Base-by-base conservation (phyloP, 2,113 vertebrate genomes). In the Columbina picui region DNA sequence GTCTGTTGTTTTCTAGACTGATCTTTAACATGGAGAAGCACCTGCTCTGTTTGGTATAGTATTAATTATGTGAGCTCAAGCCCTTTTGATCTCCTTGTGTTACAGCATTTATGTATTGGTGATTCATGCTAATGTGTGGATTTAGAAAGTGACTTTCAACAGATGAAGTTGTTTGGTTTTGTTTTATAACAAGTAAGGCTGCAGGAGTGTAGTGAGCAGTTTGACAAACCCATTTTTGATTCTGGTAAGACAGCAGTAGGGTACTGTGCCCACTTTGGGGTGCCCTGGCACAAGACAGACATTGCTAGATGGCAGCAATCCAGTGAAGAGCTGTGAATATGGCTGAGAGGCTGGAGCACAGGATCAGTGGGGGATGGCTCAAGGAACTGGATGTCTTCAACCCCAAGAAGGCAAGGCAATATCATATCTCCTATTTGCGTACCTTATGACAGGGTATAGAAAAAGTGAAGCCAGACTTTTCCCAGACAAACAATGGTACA, bases 71-170 rank as follows among this genome's bases (percentile, higher is more conserved):
- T 95, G 25, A 69, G 17, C 32, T 63, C 10, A 78, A 78, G 26
- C 52, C 32, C 10, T 73, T 75, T 12, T n/a, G 10, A 5, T 27
- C 20, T 88, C 18, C 19, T 63, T 87, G 61, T 7, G 2, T n/a
- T 87, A 39, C 49, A 63, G 11, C 0, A 0, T 82, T 94, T 65
- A 23, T 18, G 0, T 52, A 21, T 13, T 60, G 23, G 17, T 68
- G 69, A 15, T 68, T 89, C 2, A 9, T 34, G 26, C 15, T 55
- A 17, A 21, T 36, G 4, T 49, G 16, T 59, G 7, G 10, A 59
- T 93, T 87, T 85, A 59, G 70, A 79, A 94, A 69, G 29, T 73
- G 14, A 22, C 52, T 95, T 94, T 52, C 20, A 50, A 27, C 43
- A 68, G 15, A 25, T n/a, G 8, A 78, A 60, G 14, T 32, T n/a